Conservation (phyloP, 2,888 invertebrate species). For the Abrostola tripartita region DNA sequence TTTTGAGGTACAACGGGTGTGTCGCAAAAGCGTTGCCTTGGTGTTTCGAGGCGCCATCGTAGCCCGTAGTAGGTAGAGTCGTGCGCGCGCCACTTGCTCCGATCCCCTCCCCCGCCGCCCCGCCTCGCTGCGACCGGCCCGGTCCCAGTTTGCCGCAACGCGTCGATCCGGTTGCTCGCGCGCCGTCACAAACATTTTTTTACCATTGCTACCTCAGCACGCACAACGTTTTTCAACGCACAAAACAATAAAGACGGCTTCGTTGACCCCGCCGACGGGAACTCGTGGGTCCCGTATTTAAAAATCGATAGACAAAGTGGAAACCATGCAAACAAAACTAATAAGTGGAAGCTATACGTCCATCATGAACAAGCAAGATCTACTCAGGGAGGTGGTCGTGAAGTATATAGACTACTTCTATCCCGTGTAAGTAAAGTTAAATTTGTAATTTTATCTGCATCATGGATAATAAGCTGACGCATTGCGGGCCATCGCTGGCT, state of each 20-base stretch:
- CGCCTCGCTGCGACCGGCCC: conserved; percentile 76
- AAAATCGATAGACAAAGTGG: conserved; percentile 72
- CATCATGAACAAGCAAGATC: conserved; percentile 90
- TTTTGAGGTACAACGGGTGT: conserved; percentile 80
- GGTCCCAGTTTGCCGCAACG: conserved; percentile 87
- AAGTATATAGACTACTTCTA: conserved; percentile 92
- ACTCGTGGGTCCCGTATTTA: conserved; percentile 74
- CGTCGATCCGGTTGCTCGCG: conserved; percentile 85
- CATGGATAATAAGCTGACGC: conserved; percentile 64
- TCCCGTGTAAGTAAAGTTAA: conserved; percentile 90
- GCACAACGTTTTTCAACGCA: conserved; percentile 71
- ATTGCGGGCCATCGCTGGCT: conserved; percentile 69
- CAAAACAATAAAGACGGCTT: conserved; percentile 75
- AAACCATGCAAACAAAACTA: conserved; percentile 88
- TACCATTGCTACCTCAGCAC: conserved; percentile 73
- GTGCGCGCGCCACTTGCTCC: conserved; percentile 86
- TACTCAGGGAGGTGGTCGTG: conserved; percentile 91
- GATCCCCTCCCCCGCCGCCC: conserved; percentile 70
- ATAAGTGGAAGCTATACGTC: conserved; percentile 90
- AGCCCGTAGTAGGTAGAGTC: conserved; percentile 82
- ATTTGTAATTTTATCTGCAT: conserved; percentile 49
- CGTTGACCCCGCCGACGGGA: conserved; percentile 74
- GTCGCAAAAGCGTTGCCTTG: conserved; percentile 85
- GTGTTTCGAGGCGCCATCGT: conserved; percentile 85
- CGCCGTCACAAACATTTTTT: conserved; percentile 66